These are phyloP conservation scores for Thaleichthys pacificus DNA, from an alignment of 2,797 vertebrate genomes.

Conservation along the genomic window DNA sequence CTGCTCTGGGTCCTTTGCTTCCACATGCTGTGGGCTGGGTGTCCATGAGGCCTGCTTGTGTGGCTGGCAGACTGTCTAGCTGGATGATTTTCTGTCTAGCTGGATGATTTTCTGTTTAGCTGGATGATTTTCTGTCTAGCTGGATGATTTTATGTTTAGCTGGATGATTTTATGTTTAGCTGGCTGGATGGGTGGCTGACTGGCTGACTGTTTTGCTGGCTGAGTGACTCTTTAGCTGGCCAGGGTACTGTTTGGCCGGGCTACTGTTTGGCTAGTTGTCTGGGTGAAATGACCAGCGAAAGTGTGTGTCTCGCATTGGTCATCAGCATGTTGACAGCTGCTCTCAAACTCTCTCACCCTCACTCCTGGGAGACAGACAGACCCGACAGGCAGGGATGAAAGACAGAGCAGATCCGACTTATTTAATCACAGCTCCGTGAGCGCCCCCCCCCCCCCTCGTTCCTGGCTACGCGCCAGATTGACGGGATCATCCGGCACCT, in stretches of 20 bases:
- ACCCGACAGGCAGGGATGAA: slow-evolving; percentile 42
- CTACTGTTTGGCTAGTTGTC: slow-evolving; percentile 15
- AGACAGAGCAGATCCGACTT: slow-evolving; percentile 39
- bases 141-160: background rate
- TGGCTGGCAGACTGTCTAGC: too few species aligned
- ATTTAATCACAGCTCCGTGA: slow-evolving; percentile 31
- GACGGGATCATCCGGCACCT: background rate
- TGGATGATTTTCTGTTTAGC: too few species aligned
- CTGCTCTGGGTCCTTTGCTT: too few species aligned
- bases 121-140: background rate
- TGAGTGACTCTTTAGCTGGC: too few species aligned
- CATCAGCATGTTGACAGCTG: slow-evolving; percentile 48
- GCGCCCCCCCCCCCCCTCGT: background rate
- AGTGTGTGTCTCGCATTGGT: slow-evolving; percentile 21
- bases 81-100: too few species aligned
- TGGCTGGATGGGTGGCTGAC: background rate
- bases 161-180: background rate
- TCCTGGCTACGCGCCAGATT: background rate
- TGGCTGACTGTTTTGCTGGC: too few species aligned
- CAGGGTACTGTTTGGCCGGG: background rate
- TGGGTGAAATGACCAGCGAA: slow-evolving; percentile 34
- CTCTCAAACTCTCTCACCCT: slow-evolving; percentile 32
- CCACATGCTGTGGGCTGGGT: too few species aligned
- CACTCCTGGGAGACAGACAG: slow-evolving; percentile 31
- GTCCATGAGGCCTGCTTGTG: too few species aligned